Evolutionary conservation across 35 echinoderm and acorn worm genomes (phyloP), one percentile per base, ranked within the genome.

Genomic region (Stichopus chloronotus): DNA sequence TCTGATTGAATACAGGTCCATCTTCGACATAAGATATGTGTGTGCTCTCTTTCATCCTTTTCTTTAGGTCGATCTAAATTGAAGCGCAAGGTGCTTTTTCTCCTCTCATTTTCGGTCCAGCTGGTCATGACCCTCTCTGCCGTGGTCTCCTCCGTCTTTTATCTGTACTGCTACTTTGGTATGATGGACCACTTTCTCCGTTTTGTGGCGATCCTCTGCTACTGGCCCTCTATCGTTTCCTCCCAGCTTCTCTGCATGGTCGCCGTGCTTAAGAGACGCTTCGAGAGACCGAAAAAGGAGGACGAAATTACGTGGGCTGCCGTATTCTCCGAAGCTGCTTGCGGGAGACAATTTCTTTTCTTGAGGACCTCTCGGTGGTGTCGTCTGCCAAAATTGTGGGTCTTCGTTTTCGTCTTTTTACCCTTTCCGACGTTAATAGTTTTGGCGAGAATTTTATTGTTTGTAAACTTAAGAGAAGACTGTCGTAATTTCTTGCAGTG

Each of bases 161-260:
- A 85, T 6, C 16, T 85, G 4, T 23, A 58, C 23, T 85, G 82
- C 20, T 85, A 85, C 14, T 58, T 85, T 55, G 82, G 82, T 7
- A 85, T 58, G 57, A 58, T 58, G 20, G 57, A 59, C 55, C 82
- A 85, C 8, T 19, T 85, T 58, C 57, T 85, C 8, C 17, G 56
- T 6, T 58, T 85, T 12, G 57, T 85, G 16, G 30, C 82, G 16
- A 22, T 85, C 58, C 56, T 85, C 17, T 85, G 82, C 52, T 85
- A 85, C 55, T 85, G 82, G 82, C 82, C 82, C 21, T 58, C 82
- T 2, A 8, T 85, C 5, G 58, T 85, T 19, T 85, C 82, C 8
- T 53, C 82, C 19, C 55, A 85, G 58, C 4, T 84, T 4, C 11
- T 84, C 8, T 84, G 53, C 52, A 84, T 84, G 10, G 53, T 55